These are phyloP conservation scores for Lagorchestes hirsutus DNA, from an alignment of 2,797 vertebrate species.

Conservation along the genomic window DNA sequence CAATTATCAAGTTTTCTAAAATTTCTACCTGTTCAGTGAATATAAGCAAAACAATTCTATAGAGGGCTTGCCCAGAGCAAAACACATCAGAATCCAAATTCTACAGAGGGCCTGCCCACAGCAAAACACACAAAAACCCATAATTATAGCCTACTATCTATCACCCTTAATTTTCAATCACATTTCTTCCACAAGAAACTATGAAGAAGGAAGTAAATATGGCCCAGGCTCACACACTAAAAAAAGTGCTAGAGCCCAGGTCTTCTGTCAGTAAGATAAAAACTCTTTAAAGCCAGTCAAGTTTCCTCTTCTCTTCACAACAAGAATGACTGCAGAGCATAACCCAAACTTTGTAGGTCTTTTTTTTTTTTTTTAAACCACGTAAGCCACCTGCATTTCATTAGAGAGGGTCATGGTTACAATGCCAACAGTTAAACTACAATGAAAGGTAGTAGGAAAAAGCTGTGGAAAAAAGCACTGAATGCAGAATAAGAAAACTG, in stretches of 20 bases:
- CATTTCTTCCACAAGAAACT: not conserved
- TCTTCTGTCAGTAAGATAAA: not conserved
- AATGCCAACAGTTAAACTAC: not conserved
- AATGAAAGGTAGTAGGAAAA: not conserved
- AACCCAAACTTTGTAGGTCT: constrained; percentile 25
- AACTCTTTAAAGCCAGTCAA: not conserved
- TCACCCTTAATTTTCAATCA: not conserved
- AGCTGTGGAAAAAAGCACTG: not conserved
- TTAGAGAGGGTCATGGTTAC: constrained; percentile 3
- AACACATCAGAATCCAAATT: not conserved
- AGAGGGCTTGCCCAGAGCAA: constrained; percentile 17
- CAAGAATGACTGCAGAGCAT: not conserved
- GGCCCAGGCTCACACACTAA: not conserved
- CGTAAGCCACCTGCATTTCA: constrained; percentile 24
- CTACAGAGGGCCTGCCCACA: not conserved
- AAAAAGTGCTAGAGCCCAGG: not conserved
- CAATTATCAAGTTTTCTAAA: constrained; percentile 28
- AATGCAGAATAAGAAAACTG: not conserved
- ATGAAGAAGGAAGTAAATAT: not conserved
- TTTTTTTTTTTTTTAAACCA: not conserved
- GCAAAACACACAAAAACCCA: not conserved
- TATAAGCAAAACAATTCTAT: not conserved
- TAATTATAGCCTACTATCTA: not conserved
- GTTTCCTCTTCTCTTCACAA: not conserved
- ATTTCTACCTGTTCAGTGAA: not conserved